Percentiles rank a stretch among this genome's conserved stretches.
Evolutionary conservation across 2,888 invertebrate genomes (phyloP).

Genomic region (Hirtodrosophila cameraria): DNA sequence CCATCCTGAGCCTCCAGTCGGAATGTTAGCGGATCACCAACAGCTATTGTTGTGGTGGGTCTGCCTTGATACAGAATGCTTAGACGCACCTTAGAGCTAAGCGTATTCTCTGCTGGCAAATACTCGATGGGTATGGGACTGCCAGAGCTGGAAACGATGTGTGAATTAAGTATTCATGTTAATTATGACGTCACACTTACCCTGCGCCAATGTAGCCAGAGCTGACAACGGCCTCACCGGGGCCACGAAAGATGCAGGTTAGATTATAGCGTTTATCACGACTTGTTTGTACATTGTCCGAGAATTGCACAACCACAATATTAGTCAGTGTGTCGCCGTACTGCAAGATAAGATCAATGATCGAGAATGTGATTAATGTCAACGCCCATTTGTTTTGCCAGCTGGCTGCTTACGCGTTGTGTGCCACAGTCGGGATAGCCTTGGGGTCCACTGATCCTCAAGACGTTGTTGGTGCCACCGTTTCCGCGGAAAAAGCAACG

Average conservation of each 20-base stretch:
- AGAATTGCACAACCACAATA: slow-evolving; percentile 96
- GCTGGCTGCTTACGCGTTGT: slow-evolving; percentile 87
- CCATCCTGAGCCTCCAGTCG: slow-evolving; percentile 95
- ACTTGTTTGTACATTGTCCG: slow-evolving; percentile 95
- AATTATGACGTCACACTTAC: slow-evolving; percentile 84
- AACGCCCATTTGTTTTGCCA: slow-evolving; percentile 1
- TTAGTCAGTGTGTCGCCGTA: slow-evolving; percentile 97
- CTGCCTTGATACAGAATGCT: slow-evolving; percentile 94
- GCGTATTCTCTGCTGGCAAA: slow-evolving; percentile 94
- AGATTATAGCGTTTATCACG: slow-evolving; percentile 95
- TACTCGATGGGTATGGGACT: slow-evolving; percentile 97
- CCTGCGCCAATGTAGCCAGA: slow-evolving; percentile 96
- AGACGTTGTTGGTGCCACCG: slow-evolving; percentile 92
- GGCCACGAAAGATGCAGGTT: slow-evolving; percentile 95
- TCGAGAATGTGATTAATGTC: slow-evolving; percentile 20
- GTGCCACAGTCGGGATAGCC: slow-evolving; percentile 98
- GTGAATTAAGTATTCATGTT: slow-evolving; percentile 9
- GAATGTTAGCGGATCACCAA: slow-evolving; percentile 95
- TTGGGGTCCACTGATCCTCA: slow-evolving; percentile 94
- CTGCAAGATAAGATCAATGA: slow-evolving; percentile 83
- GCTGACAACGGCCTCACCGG: slow-evolving; percentile 96
- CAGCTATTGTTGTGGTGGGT: slow-evolving; percentile 96
- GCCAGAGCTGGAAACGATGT: slow-evolving; percentile 88
- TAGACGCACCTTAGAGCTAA: slow-evolving; percentile 94
- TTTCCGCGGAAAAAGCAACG: slow-evolving; percentile 95